A percentile compares a stretch with the other conserved stretches of the same genome.
Conservation (phyloP, 2,113 vertebrate species). For the Onychostoma macrolepis region DNA sequence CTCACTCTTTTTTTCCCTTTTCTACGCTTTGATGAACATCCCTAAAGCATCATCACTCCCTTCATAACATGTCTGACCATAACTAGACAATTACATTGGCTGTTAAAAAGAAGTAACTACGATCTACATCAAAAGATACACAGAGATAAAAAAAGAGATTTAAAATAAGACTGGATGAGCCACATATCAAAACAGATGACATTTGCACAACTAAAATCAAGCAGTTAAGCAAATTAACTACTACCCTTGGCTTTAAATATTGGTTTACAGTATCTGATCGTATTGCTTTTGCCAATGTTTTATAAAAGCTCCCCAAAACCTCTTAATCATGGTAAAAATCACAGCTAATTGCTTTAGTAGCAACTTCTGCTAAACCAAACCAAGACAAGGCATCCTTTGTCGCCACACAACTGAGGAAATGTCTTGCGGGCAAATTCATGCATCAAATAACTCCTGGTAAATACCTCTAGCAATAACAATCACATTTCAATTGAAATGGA, state of each 20-base stretch:
- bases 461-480: conserved; percentile 79
- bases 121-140: conserved; percentile 62
- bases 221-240: background rate
- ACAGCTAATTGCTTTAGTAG: background rate
- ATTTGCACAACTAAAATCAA: background rate
- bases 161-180: conserved; percentile 36
- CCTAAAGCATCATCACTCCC: conserved; percentile 80
- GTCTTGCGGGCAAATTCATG: conserved; percentile 63
- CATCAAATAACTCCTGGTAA: conserved; percentile 79
- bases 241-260: background rate
- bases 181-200: background rate
- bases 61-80: conserved; percentile 77
- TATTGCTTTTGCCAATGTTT: background rate
- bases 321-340: background rate
- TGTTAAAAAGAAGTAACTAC: conserved; percentile 69
- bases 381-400: conserved; percentile 7
- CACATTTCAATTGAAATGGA: conserved; percentile 68
- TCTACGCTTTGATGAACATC: conserved; percentile 88
- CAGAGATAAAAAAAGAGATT: no score
- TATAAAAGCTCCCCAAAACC: background rate
- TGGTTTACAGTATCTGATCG: background rate
- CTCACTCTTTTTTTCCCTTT: conserved; percentile 54
- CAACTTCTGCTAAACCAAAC: background rate
- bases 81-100: conserved; percentile 78
- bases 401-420: conserved; percentile 32